phyloP scores from a whole-genome alignment of 2,797 vertebrate species.

The Rhinoraja longicauda region DNA sequence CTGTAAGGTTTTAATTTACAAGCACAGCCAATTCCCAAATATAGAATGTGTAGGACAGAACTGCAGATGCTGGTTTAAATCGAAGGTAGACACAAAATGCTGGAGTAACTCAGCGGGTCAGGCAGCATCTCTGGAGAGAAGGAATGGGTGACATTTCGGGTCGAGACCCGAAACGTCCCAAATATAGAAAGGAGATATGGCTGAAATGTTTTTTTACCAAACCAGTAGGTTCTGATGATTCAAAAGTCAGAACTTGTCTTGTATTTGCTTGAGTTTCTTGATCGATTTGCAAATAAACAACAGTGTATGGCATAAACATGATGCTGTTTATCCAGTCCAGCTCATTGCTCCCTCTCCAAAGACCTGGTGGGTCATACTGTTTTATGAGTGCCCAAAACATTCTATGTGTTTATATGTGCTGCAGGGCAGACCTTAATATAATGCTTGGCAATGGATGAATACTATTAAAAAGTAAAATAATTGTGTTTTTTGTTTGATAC shows the following conservation, averaged over 20 bases:
- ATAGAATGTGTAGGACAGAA: no score
- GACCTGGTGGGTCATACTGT: background rate
- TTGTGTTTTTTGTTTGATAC: background rate
- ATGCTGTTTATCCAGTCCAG: background rate
- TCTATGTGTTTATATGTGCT: background rate
- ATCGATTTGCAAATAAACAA: background rate
- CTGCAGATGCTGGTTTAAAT: no score
- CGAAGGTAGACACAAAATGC: no score
- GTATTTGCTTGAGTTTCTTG: background rate
- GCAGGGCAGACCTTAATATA: background rate
- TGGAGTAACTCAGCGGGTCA: no score
- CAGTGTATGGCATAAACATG: background rate
- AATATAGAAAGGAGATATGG: background rate
- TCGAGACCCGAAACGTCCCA: no score
- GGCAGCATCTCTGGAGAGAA: no score
- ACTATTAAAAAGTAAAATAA: background rate
- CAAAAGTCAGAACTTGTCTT: background rate
- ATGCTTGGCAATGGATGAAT: background rate
- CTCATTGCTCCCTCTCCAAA: background rate
- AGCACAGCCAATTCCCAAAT: background rate
- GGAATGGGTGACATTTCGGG: no score
- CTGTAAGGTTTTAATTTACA: background rate
- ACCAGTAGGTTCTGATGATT: background rate
- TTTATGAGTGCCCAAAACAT: background rate
- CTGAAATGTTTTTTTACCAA: background rate